Evolutionary conservation across 1,140 invertebrate genomes (phyloP), one percentile per base, ranked within the genome.

Genomic region (Drosophila kanapiae): DNA sequence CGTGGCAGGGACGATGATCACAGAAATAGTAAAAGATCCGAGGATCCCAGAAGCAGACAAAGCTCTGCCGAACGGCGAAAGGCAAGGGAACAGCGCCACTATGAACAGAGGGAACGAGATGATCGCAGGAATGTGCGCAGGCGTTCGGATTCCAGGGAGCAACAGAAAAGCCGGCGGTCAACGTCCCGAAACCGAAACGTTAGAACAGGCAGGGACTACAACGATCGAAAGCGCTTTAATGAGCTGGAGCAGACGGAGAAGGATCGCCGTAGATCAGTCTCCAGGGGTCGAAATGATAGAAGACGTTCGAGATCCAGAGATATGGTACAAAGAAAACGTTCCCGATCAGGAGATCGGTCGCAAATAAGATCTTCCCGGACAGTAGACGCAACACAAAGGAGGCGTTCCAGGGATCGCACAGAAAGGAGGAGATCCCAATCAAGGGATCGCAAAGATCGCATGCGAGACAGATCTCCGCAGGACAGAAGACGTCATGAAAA

Each of bases 31-130:
- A 43, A 65, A 0, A 56, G 45, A 33, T n/a, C 47, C 7, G 58
- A 77, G 3, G 68, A 85, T n/a, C 38, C 43, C 3, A 75, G 69
- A 56, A 64, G 9, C 14, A 63, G 64, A 6, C 58, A 64, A 48
- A 60, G 35, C n/a, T 81, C 82, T 16, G 51, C 54, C 3, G 82
- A 91, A 37, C 77, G 87, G 1, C 42, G 57, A 33, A 91, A 70
- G 23, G 82, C 82, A 1, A 75, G 77, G 2, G 87, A 91, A n/a
- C 74, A 62, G 16, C 77, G 87, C 0, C 87, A 87, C 42, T 68
- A 57, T 18, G 74, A 91, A 18, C 86, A 86, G 14, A 60, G 16
- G 0, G 48, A 71, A 6, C 49, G 58, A 10, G 61, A 86, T 10
- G 35, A 45, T 23, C 59, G 57, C n/a, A 37, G 62, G 9, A 38